Evolutionary conservation across 1,140 invertebrate species (phyloP).

Genomic region (Pollicipes pollicipes): DNA sequence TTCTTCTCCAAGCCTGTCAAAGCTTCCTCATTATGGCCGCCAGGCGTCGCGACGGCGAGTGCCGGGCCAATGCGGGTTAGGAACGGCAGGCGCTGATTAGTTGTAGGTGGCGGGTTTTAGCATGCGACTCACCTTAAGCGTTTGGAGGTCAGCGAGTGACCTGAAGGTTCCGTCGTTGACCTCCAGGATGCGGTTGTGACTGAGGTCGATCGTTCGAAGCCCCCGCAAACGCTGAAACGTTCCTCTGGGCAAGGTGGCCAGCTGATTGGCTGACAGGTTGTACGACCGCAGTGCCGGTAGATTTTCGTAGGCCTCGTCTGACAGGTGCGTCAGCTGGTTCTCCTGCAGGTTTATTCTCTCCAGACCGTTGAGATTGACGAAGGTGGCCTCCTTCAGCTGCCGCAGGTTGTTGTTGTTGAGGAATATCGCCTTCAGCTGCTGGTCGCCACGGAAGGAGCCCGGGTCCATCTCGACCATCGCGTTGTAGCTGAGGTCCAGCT

Average conservation of each 20-base stretch:
- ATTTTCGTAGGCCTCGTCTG: not conserved
- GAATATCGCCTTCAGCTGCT: not conserved
- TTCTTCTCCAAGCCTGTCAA: too few species aligned
- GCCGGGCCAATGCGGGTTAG: too few species aligned
- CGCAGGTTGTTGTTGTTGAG: constrained; percentile 1
- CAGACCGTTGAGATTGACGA: not conserved
- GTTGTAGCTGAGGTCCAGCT: not conserved
- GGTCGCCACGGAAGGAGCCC: constrained; percentile 1
- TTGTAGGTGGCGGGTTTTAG: too few species aligned
- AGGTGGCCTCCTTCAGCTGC: not conserved
- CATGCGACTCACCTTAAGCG: not conserved
- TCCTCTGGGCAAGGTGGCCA: not conserved
- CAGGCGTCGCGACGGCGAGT: too few species aligned
- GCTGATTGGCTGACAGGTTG: not conserved
- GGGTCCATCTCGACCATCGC: not conserved
- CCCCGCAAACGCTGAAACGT: not conserved
- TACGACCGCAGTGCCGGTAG: not conserved
- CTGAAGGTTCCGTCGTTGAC: not conserved
- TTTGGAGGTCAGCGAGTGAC: not conserved
- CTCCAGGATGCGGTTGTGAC: not conserved
- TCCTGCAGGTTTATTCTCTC: not conserved
- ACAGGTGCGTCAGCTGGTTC: not conserved
- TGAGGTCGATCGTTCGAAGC: not conserved
- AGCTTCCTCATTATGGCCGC: too few species aligned
- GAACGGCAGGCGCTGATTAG: too few species aligned